phyloP scores from a whole-genome alignment of 2,797 vertebrate genomes.

The Lacerta viridis region DNA sequence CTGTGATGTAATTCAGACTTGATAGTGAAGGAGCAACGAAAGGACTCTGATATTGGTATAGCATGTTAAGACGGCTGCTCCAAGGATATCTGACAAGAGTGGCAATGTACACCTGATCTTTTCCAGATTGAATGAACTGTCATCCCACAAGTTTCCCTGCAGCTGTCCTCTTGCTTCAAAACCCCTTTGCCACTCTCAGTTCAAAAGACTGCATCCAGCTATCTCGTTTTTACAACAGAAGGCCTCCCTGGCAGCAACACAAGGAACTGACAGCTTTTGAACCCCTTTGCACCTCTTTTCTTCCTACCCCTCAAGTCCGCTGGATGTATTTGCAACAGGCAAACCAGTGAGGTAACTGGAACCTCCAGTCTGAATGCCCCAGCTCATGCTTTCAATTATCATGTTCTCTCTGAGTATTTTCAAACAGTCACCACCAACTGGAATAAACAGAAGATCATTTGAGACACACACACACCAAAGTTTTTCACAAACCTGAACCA shows the following conservation, averaged over 20 bases:
- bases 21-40: not conserved
- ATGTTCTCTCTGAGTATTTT: not conserved
- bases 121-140: not conserved
- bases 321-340: not conserved
- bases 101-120: not conserved
- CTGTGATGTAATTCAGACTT: rapidly evolving
- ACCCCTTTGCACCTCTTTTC: not conserved
- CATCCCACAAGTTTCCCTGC: conserved; percentile 1
- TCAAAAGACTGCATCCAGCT: not conserved
- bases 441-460: not conserved
- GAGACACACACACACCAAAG: not conserved
- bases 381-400: not conserved
- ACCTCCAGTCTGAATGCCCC: not conserved
- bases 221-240: not conserved
- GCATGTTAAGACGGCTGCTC: not conserved
- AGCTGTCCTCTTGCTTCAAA: not conserved
- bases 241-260: not conserved
- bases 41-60: rapidly evolving
- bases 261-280: not conserved
- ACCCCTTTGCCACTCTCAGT: not conserved
- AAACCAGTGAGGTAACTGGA: conserved; percentile 9
- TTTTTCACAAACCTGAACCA: conserved; percentile 8
- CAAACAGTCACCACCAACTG: not conserved
- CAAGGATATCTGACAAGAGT: not conserved
- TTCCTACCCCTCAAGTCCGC: not conserved